These are phyloP conservation scores for Himantopus leucocephalus DNA, from an alignment of 2,113 vertebrate genomes.

Conservation along the genomic window DNA sequence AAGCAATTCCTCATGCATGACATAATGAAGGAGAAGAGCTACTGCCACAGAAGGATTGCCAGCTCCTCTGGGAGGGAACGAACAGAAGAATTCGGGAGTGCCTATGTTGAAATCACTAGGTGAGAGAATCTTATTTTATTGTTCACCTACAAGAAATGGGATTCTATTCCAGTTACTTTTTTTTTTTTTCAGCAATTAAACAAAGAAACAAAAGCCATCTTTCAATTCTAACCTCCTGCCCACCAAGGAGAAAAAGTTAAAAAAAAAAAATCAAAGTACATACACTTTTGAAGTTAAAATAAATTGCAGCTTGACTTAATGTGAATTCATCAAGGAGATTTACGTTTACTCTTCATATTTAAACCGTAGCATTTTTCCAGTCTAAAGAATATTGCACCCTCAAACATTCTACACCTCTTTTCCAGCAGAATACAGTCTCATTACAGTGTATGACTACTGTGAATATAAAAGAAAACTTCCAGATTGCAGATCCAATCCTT, in stretches of 20 bases:
- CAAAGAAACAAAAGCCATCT: slow-evolving; percentile 22
- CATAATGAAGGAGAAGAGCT: not conserved
- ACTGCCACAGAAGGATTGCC: not conserved
- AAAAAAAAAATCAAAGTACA: not conserved
- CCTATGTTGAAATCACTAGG: not conserved
- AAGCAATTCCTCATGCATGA: not conserved
- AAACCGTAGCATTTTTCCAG: not conserved
- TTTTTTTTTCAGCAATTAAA: slow-evolving; percentile 17
- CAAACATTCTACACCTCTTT: not conserved
- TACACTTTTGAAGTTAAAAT: not conserved
- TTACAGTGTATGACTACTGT: not conserved
- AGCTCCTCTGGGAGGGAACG: not conserved
- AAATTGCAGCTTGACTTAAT: not conserved
- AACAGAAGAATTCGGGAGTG: not conserved
- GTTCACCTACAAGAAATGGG: not conserved
- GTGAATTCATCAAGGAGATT: slow-evolving; percentile 8
- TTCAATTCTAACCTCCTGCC: not conserved
- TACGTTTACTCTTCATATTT: slow-evolving; percentile 29
- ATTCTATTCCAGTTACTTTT: not conserved
- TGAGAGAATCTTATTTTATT: not conserved
- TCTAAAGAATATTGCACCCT: not conserved
- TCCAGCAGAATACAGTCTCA: not conserved
- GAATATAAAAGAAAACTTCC: not conserved
- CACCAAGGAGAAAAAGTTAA: not conserved
- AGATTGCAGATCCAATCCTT: not conserved